These are phyloP conservation scores for Epinephelus fuscoguttatus DNA, from an alignment of 2,113 vertebrate species.

Conservation along the genomic window DNA sequence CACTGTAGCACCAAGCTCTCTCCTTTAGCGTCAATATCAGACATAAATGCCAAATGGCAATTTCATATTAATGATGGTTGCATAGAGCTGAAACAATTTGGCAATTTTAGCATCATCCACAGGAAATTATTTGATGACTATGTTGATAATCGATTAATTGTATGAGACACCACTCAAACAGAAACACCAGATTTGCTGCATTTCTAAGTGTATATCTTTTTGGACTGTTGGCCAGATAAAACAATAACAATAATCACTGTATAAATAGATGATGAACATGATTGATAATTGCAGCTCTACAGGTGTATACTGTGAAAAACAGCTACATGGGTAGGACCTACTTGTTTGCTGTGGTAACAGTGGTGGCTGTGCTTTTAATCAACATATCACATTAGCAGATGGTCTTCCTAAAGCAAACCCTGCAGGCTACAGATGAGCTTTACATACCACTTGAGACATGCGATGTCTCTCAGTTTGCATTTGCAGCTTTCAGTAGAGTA, in stretches of 20 bases:
- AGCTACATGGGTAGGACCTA: background rate
- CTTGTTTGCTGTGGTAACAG: conserved; percentile 6
- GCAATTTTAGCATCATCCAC: background rate
- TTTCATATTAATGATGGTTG: background rate
- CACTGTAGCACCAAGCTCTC: conserved; percentile 10
- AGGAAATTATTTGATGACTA: background rate
- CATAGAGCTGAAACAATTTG: background rate
- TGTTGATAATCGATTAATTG: background rate
- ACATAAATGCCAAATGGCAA: background rate
- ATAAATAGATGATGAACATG: background rate
- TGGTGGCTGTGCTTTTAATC: background rate
- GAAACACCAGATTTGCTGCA: background rate
- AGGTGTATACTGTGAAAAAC: background rate
- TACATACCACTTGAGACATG: conserved; percentile 95
- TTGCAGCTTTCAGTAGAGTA: conserved; percentile 95
- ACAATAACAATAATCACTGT: background rate
- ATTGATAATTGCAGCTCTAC: background rate
- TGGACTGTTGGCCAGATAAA: background rate
- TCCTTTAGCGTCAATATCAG: background rate
- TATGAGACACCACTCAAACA: background rate
- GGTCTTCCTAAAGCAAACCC: conserved; percentile 42
- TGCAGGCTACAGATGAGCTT: background rate
- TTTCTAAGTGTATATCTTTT: background rate
- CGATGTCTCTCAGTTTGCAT: conserved; percentile 96
- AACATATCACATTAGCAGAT: conserved; percentile 28